Evolutionary conservation across 2,113 vertebrate species (phyloP).

Genomic region (Perca schrenkii): DNA sequence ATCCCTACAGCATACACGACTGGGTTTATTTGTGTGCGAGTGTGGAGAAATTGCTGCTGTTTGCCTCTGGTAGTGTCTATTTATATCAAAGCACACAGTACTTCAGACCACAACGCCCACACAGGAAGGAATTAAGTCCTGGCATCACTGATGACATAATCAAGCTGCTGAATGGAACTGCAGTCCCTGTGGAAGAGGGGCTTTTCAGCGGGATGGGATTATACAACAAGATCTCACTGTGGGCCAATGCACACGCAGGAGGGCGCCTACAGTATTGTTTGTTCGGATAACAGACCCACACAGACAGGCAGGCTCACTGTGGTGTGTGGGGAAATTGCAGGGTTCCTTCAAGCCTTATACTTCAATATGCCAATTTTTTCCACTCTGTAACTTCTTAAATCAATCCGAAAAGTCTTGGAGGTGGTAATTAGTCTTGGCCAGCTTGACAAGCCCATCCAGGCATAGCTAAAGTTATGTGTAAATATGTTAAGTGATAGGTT

Average conservation of each 20-base stretch:
- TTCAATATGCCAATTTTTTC: not conserved
- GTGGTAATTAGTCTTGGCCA: not conserved
- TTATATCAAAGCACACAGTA: conserved; percentile 62
- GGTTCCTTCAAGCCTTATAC: conserved; percentile 11
- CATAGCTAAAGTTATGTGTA: not conserved
- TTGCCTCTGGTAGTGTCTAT: conserved; percentile 65
- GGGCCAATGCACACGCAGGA: conserved; percentile 23
- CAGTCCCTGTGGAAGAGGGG: conserved; percentile 41
- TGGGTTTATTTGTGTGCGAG: conserved; percentile 17
- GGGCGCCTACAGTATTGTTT: conserved; percentile 5
- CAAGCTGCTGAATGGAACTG: conserved; percentile 70
- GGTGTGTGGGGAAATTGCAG: conserved; percentile 1
- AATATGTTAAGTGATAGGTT: not conserved
- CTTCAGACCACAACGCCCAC: conserved; percentile 57
- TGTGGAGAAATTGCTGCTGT: conserved; percentile 27
- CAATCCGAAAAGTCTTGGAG: not conserved
- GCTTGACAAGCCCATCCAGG: not conserved
- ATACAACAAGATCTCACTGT: conserved; percentile 58
- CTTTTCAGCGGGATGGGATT: conserved; percentile 59
- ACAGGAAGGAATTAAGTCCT: conserved; percentile 69
- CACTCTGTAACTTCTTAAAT: conserved; percentile 1
- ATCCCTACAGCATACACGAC: conserved; percentile 10
- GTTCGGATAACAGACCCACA: conserved; percentile 14
- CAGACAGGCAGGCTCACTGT: not conserved
- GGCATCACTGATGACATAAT: conserved; percentile 74